Base-by-base conservation (phyloP, 2,113 vertebrate genomes). In the Takifugu bimaculatus region DNA sequence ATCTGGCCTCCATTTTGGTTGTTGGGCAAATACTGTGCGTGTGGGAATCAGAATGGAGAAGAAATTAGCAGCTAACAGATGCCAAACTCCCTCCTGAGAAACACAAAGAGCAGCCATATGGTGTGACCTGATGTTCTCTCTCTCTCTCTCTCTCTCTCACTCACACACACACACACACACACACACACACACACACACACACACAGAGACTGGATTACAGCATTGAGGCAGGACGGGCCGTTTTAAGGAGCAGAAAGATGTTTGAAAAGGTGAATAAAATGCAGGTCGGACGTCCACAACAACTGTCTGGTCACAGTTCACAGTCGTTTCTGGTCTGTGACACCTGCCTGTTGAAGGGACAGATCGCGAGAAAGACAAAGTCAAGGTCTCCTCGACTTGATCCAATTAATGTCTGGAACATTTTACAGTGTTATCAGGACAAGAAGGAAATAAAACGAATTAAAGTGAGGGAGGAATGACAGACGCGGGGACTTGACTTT, bases 351-450 rank as follows among this genome's bases (percentile, higher is more conserved):
- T 47, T 47, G 5, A 47, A 6, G 9, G 15, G n/a, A n/a, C 15
- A 13, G 5, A 48, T 6, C 45, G 13, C 15, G 2, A 26, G 27
- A 58, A 47, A 56, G 27, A 64, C 60, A 56, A 69, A 13, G 56
- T 65, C 66, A 61, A 56, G n/a, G 29, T 55, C 55, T 35, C 42
- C 42, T 13, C 14, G 6, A 13, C 32, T 65, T 60, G 50, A 62
- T 66, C 13, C 13, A 27, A 50, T 65, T 57, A 27, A 50, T 27
- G 50, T 57, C 4, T 1, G 51, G 60, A 39, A 59, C 7, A 29
- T 68, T 68, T 63, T 39, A 26, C 20, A 63, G 58, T 58, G 53
- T 20, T 43, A 61, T 68, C 50, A 55, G 26, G 60, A 3, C 64
- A 29, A 25, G 44, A 26, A 58, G 11, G 26, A 53, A 51, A 54